Evolutionary conservation across 2,888 invertebrate species (phyloP), one percentile per base, ranked within the genome.

Genomic region (Campoplex capitator): DNA sequence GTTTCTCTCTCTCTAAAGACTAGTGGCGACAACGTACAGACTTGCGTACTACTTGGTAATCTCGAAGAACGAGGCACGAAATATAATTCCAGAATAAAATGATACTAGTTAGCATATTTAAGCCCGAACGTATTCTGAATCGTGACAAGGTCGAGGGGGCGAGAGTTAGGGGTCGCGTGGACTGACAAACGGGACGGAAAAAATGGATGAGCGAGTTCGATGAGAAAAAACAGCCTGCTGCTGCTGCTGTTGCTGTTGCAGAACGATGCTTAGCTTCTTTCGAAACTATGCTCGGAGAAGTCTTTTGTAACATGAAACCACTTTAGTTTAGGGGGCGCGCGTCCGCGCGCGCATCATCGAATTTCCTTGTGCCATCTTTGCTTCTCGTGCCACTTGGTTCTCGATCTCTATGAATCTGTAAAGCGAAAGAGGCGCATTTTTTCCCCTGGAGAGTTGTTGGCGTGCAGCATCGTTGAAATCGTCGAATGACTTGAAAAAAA

Each of bases 281-380:
- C 75, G 76, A 87, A 87, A 83, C 84, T 83, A 23, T 23, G 79
- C 76, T 83, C 83, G 83, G 87, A 83, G 81, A 84, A 87, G 85
- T 85, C 81, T 87, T 88, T 88, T 88, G 88, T 88, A 88, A 88
- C 85, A 79, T 82, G 87, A 88, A 82, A 88, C 87, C 88, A 80
- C 85, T 87, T 88, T 87, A 87, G 84, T 82, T 83, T 76, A 85
- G 83, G 84, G 83, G 83, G 73, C 32, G 71, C 42, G 38, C 8
- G 65, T 11, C 38, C 73, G 81, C 84, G 83, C 81, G 82, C 84
- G 82, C 82, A 87, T 87, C 88, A 87, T 88, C 88, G 88, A 88
- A 85, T 88, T 88, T 87, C 88, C 74, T 70, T 71, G 65, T 81
- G 76, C 67, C 70, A 58, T 68, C 38, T 78, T 76, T 67, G 87